phyloP scores from a whole-genome alignment of 1,140 invertebrate genomes.

The Cydia splendana region DNA sequence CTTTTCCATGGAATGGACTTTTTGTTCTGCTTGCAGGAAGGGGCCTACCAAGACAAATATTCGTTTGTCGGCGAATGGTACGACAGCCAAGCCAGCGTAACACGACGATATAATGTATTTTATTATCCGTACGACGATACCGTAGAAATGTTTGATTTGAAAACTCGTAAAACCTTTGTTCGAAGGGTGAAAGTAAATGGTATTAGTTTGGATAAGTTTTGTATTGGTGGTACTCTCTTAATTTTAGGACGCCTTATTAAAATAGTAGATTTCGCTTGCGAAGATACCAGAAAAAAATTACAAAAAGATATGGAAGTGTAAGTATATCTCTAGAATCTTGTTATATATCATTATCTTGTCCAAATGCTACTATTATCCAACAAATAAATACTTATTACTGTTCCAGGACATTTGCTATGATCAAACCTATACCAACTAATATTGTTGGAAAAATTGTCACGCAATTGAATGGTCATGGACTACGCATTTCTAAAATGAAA shows the following conservation, averaged over 20 bases:
- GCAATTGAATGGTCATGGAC: slow-evolving; percentile 83
- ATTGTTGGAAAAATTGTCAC: slow-evolving; percentile 88
- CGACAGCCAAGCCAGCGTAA: slow-evolving; percentile 86
- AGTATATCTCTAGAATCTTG: slow-evolving; percentile 41
- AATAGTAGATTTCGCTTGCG: slow-evolving; percentile 89
- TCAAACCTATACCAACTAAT: slow-evolving; percentile 86
- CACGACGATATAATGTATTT: slow-evolving; percentile 87
- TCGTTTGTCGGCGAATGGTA: slow-evolving; percentile 91
- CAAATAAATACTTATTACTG: slow-evolving; percentile 38
- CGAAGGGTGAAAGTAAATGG: slow-evolving; percentile 86
- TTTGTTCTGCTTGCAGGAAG: slow-evolving; percentile 59
- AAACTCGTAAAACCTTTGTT: slow-evolving; percentile 87
- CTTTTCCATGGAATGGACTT: neutral
- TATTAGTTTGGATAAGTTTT: slow-evolving; percentile 85
- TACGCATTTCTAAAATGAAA: slow-evolving; percentile 86
- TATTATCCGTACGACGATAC: slow-evolving; percentile 88
- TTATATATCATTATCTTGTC: slow-evolving; percentile 18
- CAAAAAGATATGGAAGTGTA: slow-evolving; percentile 83
- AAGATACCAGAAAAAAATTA: slow-evolving; percentile 81
- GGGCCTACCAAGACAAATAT: slow-evolving; percentile 70
- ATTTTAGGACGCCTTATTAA: slow-evolving; percentile 89
- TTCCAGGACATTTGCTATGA: slow-evolving; percentile 87
- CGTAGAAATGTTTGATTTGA: slow-evolving; percentile 91
- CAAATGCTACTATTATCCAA: slow-evolving; percentile 34
- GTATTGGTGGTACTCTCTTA: slow-evolving; percentile 87